Base-by-base conservation (phyloP, 1,140 invertebrate genomes). In the Pseudoatta argentina region DNA sequence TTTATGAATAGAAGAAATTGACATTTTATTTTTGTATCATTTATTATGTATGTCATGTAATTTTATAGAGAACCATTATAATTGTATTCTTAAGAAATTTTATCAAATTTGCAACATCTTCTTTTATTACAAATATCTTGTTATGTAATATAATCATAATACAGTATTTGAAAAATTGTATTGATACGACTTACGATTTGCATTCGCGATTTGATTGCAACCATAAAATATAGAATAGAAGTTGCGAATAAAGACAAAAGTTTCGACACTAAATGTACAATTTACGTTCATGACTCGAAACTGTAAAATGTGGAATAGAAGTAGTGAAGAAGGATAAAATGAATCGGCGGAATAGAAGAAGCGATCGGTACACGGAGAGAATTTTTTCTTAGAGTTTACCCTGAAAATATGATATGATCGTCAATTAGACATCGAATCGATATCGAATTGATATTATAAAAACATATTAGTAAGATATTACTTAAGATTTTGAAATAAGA, bases 81-180 rank as follows among this genome's bases (percentile, higher is more conserved):
- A n/a, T 34, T 55, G 0, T 30, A n/a, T 30, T 0, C n/a, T 27
- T 16, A 59, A 59, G 10, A 34, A 73, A 55, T 73, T 1, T 30
- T 27, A 30, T 7, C 1, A 73, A 73, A 39, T 0, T 14, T 39
- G 5, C 6, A 57, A 21, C 18, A 7, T 57, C 2, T 59, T 14
- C 30, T 57, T n/a, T 27, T 53, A 24, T 53, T 18, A 18, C 24
- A 72, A 55, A 51, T 72, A 53, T 69, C 1, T 7, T 16, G 0
- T 3, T 5, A 10, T 55, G 6, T 18, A 72, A 34, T 18, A 34
- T 4, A 44, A 1, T 8, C 30, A 18, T 67, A 67, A 67, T 39
- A 27, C 8, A 14, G 30, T 12, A 55, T 8, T 63, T 63, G 27
- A 76, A 63, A 21, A 76, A 44, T 48, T 76, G 39, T 63, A 76